A percentile compares a stretch with the other conserved stretches of the same genome.
phyloP scores from a whole-genome alignment of 1,140 invertebrate genomes.

The Ceratoteleas bidentatus region DNA sequence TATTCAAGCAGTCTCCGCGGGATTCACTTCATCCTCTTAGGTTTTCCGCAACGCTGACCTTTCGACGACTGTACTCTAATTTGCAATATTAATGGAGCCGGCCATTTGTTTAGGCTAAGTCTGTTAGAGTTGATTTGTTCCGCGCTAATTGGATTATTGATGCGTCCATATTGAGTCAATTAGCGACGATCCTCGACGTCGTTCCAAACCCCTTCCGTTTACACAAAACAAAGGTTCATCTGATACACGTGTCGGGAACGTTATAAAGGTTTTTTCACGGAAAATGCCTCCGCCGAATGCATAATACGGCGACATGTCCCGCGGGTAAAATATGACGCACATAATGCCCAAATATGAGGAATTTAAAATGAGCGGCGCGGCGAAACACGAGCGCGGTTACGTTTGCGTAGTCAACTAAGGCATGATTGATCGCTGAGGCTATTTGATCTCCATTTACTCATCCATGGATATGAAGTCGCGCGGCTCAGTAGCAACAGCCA shows the following conservation, averaged over 20 bases:
- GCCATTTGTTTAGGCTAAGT: constrained; percentile 34
- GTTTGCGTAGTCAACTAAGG: constrained; percentile 44
- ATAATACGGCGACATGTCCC: constrained; percentile 23
- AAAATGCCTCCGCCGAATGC: too few species aligned
- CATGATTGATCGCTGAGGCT: constrained; percentile 54
- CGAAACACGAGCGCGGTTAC: constrained; percentile 28
- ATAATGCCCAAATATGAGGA: constrained; percentile 38
- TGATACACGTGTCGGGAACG: too few species aligned
- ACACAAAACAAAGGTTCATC: too few species aligned
- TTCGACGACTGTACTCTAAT: constrained; percentile 11
- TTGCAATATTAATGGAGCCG: constrained; percentile 38
- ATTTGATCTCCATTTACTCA: constrained; percentile 60
- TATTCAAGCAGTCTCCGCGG: constrained; percentile 2
- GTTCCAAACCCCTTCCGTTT: constrained; percentile 5
- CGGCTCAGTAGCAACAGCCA: constrained; percentile 55
- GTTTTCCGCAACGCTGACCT: constrained; percentile 26
- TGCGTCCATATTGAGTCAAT: constrained; percentile 51
- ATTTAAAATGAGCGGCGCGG: constrained; percentile 48
- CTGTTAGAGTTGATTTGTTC: constrained; percentile 43
- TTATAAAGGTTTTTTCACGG: too few species aligned
- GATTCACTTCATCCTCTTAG: constrained; percentile 8
- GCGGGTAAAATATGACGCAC: constrained; percentile 22
- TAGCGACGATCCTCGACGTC: constrained; percentile 28
- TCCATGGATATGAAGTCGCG: constrained; percentile 47
- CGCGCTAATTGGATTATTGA: constrained; percentile 51